Evolutionary conservation across 2,888 invertebrate genomes (phyloP).

Genomic region (Acanthosoma haemorrhoidale): DNA sequence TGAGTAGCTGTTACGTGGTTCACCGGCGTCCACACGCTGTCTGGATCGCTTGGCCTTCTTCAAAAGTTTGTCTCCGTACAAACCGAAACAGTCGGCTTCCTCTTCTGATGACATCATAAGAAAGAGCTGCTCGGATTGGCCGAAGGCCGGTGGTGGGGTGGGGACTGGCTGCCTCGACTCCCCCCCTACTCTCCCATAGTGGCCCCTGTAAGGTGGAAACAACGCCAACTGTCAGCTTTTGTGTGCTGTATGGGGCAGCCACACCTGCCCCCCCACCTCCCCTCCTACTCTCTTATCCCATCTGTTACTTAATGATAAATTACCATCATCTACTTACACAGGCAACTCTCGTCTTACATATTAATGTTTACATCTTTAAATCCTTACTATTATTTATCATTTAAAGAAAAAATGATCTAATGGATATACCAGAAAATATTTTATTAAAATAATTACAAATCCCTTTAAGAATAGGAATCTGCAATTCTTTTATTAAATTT

Average conservation of each 20-base stretch:
- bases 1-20: conserved; percentile 89
- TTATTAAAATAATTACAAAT: too few species aligned
- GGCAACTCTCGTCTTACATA: neutral
- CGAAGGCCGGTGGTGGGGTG: conserved; percentile 50
- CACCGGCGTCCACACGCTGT: conserved; percentile 94
- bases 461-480: too few species aligned
- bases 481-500: too few species aligned
- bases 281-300: conserved; percentile 26
- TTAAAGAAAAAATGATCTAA: too few species aligned
- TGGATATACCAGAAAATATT: too few species aligned
- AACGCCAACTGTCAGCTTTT: conserved; percentile 42
- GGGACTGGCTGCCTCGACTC: conserved; percentile 33
- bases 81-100: conserved; percentile 89
- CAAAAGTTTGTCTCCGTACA: conserved; percentile 87
- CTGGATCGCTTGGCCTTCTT: conserved; percentile 90
- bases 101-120: conserved; percentile 96
- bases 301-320: conserved; percentile 20
- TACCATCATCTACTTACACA: conserved; percentile 14
- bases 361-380: too few species aligned
- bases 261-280: conserved; percentile 31
- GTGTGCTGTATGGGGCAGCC: conserved; percentile 36
- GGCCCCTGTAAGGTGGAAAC: conserved; percentile 42
- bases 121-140: conserved; percentile 76
- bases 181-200: conserved; percentile 42
- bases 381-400: too few species aligned